Evolutionary conservation across 2,113 vertebrate genomes (phyloP).

Genomic region (Ceyx margarethae): DNA sequence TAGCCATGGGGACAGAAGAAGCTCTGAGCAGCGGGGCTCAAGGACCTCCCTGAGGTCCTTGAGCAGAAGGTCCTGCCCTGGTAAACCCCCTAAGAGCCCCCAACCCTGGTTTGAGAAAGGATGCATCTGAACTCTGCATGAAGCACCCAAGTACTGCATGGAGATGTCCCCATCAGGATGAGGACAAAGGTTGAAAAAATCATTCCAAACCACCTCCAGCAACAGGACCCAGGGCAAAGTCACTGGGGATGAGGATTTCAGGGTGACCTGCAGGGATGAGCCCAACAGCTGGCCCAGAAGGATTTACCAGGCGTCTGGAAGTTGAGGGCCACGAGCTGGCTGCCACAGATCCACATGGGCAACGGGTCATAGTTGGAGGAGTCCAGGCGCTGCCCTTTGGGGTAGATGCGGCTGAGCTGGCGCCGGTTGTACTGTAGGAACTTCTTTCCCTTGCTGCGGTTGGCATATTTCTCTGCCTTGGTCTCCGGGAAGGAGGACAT

Average conservation of each 20-base stretch:
- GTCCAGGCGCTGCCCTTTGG: slow-evolving; percentile 93
- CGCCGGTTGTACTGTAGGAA: slow-evolving; percentile 98
- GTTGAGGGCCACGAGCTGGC: slow-evolving; percentile 96
- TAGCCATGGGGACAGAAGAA: neutral
- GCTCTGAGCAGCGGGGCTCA: neutral
- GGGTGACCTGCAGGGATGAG: neutral
- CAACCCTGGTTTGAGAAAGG: fast-evolving
- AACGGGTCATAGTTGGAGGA: slow-evolving; percentile 98
- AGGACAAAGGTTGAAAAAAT: neutral
- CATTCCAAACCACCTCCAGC: neutral
- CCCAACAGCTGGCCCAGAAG: neutral
- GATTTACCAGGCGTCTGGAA: slow-evolving; percentile 93
- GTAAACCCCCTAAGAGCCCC: neutral
- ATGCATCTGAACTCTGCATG: neutral
- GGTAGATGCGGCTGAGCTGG: slow-evolving; percentile 96
- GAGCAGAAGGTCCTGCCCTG: neutral
- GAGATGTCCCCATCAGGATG: neutral
- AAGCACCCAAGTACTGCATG: neutral
- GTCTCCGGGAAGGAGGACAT: slow-evolving; percentile 99
- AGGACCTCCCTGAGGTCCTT: fast-evolving
- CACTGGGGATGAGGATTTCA: neutral
- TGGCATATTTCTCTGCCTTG: slow-evolving; percentile 97
- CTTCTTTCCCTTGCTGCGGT: slow-evolving; percentile 94
- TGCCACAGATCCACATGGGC: slow-evolving; percentile 98
- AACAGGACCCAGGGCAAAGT: fast-evolving